Percentiles rank a stretch among this genome's conserved stretches.
These are phyloP conservation scores for Opisthocomus hoazin DNA, from an alignment of 2,113 vertebrate species.

Conservation along the genomic window DNA sequence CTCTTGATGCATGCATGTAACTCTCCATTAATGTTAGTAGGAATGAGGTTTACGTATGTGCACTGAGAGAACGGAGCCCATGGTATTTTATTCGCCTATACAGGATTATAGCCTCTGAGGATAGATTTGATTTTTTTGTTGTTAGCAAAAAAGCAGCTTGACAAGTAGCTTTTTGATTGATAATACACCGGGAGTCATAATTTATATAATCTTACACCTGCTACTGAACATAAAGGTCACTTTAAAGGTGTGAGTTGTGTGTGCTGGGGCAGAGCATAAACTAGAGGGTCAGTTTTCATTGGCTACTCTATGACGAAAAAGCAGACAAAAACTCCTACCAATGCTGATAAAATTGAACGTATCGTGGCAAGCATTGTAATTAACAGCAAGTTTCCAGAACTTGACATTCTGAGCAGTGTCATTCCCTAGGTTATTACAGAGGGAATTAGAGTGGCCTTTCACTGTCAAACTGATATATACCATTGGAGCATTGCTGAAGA, in stretches of 20 bases:
- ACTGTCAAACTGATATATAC: constrained; percentile 66
- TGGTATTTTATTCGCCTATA: constrained; percentile 59
- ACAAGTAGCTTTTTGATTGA: constrained; percentile 68
- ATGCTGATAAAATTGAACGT: constrained; percentile 63
- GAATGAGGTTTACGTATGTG: constrained; percentile 65
- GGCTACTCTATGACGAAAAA: not conserved
- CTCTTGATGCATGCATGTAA: constrained; percentile 47
- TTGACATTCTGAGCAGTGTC: constrained; percentile 70
- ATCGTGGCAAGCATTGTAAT: constrained; percentile 66
- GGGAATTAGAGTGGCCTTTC: constrained; percentile 69
- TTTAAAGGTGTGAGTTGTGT: constrained; percentile 55
- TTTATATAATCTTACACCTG: constrained; percentile 68
- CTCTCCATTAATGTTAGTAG: constrained; percentile 50
- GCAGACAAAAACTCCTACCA: constrained; percentile 44
- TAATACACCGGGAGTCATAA: constrained; percentile 67
- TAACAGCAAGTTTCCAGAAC: constrained; percentile 69
- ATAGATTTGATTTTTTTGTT: constrained; percentile 66
- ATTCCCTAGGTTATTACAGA: constrained; percentile 65
- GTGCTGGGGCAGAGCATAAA: constrained; percentile 25
- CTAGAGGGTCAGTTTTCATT: constrained; percentile 20
- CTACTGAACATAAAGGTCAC: constrained; percentile 64
- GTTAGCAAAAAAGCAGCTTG: constrained; percentile 60
- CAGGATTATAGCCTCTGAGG: constrained; percentile 57
- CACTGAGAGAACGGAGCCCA: constrained; percentile 51
- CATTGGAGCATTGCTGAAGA: constrained; percentile 22